Conservation (phyloP, 1,140 invertebrate species). For the Brachionus rubens region DNA sequence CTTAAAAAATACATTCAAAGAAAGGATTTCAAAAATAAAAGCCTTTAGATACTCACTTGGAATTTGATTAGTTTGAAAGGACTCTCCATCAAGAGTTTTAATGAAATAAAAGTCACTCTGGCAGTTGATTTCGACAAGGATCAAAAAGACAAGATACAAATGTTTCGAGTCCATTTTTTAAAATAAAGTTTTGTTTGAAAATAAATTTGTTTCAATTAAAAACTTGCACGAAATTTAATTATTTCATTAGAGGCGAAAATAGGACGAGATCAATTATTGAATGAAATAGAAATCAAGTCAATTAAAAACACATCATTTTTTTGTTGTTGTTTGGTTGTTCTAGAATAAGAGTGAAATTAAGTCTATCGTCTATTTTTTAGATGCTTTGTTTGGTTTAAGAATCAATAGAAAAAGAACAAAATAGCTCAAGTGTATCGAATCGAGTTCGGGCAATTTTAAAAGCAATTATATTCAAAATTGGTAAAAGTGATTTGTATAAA, state of each 20-base stretch:
- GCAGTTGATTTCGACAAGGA: neutral
- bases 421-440: conserved; percentile 5
- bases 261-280: no score
- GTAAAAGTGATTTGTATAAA: no score
- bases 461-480: no score
- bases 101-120: conserved; percentile 17
- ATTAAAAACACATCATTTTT: no score
- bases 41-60: conserved; percentile 44
- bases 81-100: conserved; percentile 23
- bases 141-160: neutral
- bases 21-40: neutral
- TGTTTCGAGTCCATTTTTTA: neutral
- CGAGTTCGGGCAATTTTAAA: no score
- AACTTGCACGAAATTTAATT: no score
- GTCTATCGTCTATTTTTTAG: no score
- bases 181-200: neutral
- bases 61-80: neutral
- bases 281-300: no score
- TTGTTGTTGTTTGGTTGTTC: no score
- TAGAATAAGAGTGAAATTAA: no score
- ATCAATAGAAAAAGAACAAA: neutral
- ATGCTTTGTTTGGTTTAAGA: neutral
- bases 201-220: neutral
- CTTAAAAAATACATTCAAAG: neutral
- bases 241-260: no score